Percentiles rank a stretch among this genome's conserved stretches.
Conservation (phyloP, 2,113 vertebrate genomes). For the Hyaena hyaena region DNA sequence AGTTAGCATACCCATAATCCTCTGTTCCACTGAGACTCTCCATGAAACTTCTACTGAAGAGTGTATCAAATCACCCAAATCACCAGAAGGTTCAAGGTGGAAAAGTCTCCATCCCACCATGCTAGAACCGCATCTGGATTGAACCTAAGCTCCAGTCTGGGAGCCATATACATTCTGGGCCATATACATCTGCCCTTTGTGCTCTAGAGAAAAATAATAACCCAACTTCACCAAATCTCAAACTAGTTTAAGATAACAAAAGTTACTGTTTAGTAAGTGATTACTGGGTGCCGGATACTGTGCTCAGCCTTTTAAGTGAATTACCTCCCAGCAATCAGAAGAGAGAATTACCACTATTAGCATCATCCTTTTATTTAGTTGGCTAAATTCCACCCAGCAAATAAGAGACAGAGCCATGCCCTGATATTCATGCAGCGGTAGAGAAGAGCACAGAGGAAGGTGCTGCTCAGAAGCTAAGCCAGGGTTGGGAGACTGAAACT, state of each 20-base stretch:
- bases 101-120: neutral
- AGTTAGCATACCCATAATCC: neutral
- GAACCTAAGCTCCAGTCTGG: neutral
- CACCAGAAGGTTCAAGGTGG: neutral
- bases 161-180: neutral
- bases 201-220: neutral
- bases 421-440: neutral
- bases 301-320: conserved; percentile 49
- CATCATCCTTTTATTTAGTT: neutral
- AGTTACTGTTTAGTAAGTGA: conserved; percentile 13
- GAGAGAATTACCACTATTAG: conserved; percentile 20
- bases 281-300: neutral
- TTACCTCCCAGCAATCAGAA: neutral
- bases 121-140: neutral
- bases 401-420: neutral
- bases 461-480: neutral
- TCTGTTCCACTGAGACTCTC: neutral
- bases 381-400: neutral
- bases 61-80: neutral
- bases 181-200: neutral
- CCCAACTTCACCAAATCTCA: neutral
- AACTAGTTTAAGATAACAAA: neutral
- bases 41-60: neutral
- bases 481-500: neutral
- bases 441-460: neutral